A percentile compares a stretch with the other conserved stretches of the same genome.
phyloP scores from a whole-genome alignment of 2,797 vertebrate species.

The Melopsittacus undulatus region DNA sequence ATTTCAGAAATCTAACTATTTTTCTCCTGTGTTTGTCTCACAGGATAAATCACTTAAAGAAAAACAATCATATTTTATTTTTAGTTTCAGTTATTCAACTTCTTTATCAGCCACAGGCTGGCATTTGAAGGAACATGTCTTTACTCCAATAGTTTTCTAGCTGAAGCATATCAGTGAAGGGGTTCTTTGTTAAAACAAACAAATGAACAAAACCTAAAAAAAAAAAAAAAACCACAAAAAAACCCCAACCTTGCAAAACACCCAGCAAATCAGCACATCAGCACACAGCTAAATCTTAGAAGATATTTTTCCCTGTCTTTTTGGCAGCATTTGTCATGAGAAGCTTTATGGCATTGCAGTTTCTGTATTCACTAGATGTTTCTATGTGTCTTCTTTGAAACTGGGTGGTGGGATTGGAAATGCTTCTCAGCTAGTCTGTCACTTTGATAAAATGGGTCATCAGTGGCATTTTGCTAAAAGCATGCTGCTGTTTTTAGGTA shows the following conservation, averaged over 20 bases:
- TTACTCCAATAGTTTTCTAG: not conserved
- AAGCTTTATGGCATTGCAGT: not conserved
- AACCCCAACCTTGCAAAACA: fast-evolving
- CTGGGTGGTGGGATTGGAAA: not conserved
- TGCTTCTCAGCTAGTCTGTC: not conserved
- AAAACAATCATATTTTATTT: not conserved
- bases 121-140: not conserved
- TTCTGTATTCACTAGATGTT: not conserved
- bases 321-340: not conserved
- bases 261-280: not conserved
- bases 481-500: not conserved
- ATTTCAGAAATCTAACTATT: not conserved
- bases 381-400: not conserved
- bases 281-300: not conserved
- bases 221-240: not conserved
- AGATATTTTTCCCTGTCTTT: not conserved
- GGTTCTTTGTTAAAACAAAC: not conserved
- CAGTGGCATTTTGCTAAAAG: conserved; percentile 5
- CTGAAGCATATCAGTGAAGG: not conserved
- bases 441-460: conserved; percentile 20
- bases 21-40: not conserved
- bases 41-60: not conserved
- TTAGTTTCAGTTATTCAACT: not conserved
- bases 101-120: not conserved
- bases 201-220: not conserved